Percentiles rank a stretch among this genome's conserved stretches.
These are phyloP conservation scores for Scaptomyza reducta DNA, from an alignment of 2,888 invertebrate genomes.

Conservation along the genomic window DNA sequence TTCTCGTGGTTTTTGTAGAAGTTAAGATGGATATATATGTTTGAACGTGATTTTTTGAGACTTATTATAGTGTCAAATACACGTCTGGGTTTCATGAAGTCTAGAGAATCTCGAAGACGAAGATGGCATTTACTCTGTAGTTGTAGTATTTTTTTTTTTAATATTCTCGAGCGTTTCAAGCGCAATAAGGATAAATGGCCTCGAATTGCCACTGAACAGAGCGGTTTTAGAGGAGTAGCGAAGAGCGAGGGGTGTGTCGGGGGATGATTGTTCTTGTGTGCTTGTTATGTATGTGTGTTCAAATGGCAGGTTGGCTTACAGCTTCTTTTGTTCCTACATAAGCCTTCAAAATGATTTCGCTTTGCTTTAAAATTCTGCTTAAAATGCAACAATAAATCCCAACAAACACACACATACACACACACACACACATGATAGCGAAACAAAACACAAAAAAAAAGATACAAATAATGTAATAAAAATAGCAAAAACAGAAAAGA, in stretches of 20 bases:
- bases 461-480: constrained; percentile 22
- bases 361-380: constrained; percentile 42
- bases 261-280: constrained; percentile 5
- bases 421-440: background rate
- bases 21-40: too few relatives aligned
- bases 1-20: too few relatives aligned
- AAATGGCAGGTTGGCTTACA: constrained; percentile 36
- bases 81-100: too few relatives aligned
- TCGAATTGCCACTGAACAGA: background rate
- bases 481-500: constrained; percentile 26
- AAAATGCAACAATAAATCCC: constrained; percentile 54
- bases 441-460: constrained; percentile 10
- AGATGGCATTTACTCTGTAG: background rate
- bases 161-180: constrained; percentile 35
- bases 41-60: too few relatives aligned
- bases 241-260: background rate
- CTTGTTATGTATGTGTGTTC: constrained; percentile 15
- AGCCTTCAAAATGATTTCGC: constrained; percentile 38
- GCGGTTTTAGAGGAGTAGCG: background rate
- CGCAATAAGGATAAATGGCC: constrained; percentile 63
- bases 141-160: background rate
- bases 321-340: constrained; percentile 32
- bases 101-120: background rate
- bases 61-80: too few relatives aligned
- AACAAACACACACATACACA: constrained; percentile 8